A percentile compares a stretch with the other conserved stretches of the same genome.
Conservation (phyloP, 1,140 invertebrate species). For the Drosophila sproati region DNA sequence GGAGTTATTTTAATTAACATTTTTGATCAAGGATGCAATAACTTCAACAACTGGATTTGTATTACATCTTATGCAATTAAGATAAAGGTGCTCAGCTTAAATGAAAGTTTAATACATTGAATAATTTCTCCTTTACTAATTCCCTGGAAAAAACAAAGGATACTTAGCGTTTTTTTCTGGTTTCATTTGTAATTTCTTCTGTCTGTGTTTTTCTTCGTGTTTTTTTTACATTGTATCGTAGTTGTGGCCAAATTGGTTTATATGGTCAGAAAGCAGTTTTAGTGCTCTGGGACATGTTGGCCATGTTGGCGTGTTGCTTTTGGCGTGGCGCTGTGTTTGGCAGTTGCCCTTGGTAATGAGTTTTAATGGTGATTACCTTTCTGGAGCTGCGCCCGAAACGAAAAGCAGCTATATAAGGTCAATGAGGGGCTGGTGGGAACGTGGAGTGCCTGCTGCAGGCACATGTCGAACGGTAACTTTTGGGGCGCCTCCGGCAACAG, state of each 20-base stretch:
- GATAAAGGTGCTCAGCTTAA: too few relatives aligned
- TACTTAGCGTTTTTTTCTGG: neutral
- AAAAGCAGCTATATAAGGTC: neutral
- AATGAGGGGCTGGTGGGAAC: neutral
- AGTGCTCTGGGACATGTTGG: constrained; percentile 17
- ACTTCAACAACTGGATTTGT: too few relatives aligned
- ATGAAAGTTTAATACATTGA: too few relatives aligned
- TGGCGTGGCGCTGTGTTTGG: constrained; percentile 33
- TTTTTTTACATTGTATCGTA: constrained; percentile 16
- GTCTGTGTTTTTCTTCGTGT: neutral
- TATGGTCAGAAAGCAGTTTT: constrained; percentile 9
- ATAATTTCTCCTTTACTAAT: too few relatives aligned
- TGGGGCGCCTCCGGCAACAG: constrained; percentile 33
- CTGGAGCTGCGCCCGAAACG: constrained; percentile 32
- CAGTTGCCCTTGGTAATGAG: constrained; percentile 74
- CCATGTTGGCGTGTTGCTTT: constrained; percentile 31
- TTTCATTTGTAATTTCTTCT: neutral
- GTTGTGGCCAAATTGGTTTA: constrained; percentile 28
- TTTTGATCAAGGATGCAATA: too few relatives aligned
- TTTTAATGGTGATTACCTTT: constrained; percentile 78
- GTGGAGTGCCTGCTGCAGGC: neutral
- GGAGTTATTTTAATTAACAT: too few relatives aligned
- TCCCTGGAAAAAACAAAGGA: too few relatives aligned
- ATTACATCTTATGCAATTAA: too few relatives aligned
- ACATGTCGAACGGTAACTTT: constrained; percentile 27